Evolutionary conservation across 2,797 vertebrate species (phyloP), one percentile per base, ranked within the genome.

Genomic region (Florisuga fusca): DNA sequence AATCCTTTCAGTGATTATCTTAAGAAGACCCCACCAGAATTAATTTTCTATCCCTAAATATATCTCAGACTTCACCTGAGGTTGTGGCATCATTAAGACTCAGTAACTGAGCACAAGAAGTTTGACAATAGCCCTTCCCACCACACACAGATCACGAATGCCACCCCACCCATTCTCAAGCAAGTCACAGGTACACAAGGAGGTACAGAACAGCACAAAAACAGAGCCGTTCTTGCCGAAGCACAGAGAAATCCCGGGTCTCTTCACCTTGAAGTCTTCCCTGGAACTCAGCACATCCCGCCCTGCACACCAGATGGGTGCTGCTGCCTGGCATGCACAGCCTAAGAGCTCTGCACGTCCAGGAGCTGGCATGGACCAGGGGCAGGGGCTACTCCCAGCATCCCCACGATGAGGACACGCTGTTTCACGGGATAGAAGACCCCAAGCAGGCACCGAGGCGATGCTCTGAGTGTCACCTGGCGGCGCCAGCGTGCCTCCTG

Each of bases 251-350:
- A 41, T 41, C 31, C 36, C 11, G 15, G 0, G 15, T 43, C 17
- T 55, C 51, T n/a, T 63, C 34, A 15, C 9, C 19, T n/a, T n/a
- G 43, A 33, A 57, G 7, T 14, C 34, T 25, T 25, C 5, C 4
- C 7, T 0, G 21, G 17, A 22, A 22, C n/a, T 3, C 34, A 17
- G 61, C 26, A 53, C 58, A 15, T 8, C 7, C 12, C 0, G 1
- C 25, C 33, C 18, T 18, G 58, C 11, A 25, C 26, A 11, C 10
- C 16, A 13, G 3, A 14, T 41, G 38, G 14, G 38, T 41, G 38
- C 38, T 38, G 38, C 29, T 45, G 25, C 22, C 14, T 13, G 48
- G 41, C 8, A 2, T 4, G 26, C 2, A 3, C 45, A 11, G 43
- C 18, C 50, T 12, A 4, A 17, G 12, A 19, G 58, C 45, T 23